These are phyloP conservation scores for Acanthopleura granulata DNA, from an alignment of 2,888 invertebrate species.

Conservation along the genomic window DNA sequence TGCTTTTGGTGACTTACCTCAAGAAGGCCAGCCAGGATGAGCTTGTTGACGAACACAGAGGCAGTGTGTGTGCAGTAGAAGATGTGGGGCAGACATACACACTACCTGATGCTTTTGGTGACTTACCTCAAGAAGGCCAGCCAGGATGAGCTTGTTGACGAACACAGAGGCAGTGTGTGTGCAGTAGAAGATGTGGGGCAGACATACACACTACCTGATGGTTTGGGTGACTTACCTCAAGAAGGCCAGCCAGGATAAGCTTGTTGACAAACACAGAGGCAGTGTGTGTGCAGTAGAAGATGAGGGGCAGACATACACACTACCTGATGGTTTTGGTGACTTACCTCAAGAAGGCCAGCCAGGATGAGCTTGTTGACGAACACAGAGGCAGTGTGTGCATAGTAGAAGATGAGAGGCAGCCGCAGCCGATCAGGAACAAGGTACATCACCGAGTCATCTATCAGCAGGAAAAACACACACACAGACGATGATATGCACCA, in stretches of 20 bases:
- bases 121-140: constrained; percentile 60
- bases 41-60: constrained; percentile 66
- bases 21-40: constrained; percentile 60
- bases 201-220: too few relatives aligned
- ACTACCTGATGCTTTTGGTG: too few relatives aligned
- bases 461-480: constrained; percentile 25
- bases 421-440: constrained; percentile 65
- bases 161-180: constrained; percentile 67
- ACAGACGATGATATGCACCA: too few relatives aligned
- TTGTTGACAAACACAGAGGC: constrained; percentile 67
- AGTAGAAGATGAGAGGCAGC: constrained; percentile 68
- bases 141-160: constrained; percentile 65
- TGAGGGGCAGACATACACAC: constrained; percentile 65
- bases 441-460: constrained; percentile 61
- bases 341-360: constrained; percentile 61
- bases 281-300: constrained; percentile 68
- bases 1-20: constrained; percentile 42
- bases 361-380: constrained; percentile 66
- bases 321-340: too few relatives aligned
- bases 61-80: constrained; percentile 68
- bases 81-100: constrained; percentile 66
- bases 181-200: constrained; percentile 68
- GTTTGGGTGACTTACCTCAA: constrained; percentile 47
- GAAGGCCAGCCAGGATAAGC: constrained; percentile 58
- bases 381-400: constrained; percentile 65